A percentile compares a stretch with the other conserved stretches of the same genome.
Evolutionary conservation across 2,888 invertebrate genomes (phyloP).

Genomic region (Dysmachus trigonus): DNA sequence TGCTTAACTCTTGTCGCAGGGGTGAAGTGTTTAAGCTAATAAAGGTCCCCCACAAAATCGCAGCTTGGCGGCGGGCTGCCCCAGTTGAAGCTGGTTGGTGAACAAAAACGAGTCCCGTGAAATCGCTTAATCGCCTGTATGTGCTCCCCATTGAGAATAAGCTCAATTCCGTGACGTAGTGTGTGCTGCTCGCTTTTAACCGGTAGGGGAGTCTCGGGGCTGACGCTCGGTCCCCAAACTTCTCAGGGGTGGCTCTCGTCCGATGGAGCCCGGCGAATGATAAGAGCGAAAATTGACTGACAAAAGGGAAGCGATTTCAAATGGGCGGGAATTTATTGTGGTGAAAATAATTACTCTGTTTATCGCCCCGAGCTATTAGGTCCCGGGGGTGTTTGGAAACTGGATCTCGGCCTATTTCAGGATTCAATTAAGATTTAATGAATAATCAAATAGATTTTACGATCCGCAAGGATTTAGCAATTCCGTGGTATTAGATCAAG

Average conservation of each 20-base stretch:
- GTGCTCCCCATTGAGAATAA: conserved; percentile 43
- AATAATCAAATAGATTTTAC: neutral
- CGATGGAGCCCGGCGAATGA: neutral
- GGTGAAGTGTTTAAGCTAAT: conserved; percentile 39
- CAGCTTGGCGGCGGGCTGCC: neutral
- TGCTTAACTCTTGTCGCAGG: conserved; percentile 5
- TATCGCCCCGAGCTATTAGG: conserved; percentile 2
- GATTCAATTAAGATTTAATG: conserved; percentile 16
- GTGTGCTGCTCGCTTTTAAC: neutral
- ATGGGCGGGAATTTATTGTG: conserved; percentile 36
- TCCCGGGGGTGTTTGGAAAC: neutral
- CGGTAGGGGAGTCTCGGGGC: neutral
- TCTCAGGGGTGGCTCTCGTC: neutral
- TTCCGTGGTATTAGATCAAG: neutral
- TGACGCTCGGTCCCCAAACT: neutral
- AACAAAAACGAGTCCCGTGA: conserved; percentile 40
- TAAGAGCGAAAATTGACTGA: conserved; percentile 32
- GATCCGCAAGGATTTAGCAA: neutral
- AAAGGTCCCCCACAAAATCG: conserved; percentile 23
- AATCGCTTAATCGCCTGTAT: conserved; percentile 48
- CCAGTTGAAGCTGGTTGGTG: neutral
- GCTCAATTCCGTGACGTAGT: neutral
- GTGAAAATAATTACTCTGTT: conserved; percentile 32
- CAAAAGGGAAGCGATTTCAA: conserved; percentile 27
- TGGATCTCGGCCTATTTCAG: neutral